These are phyloP conservation scores for Alectura lathami DNA, from an alignment of 2,113 vertebrate genomes.

Conservation along the genomic window DNA sequence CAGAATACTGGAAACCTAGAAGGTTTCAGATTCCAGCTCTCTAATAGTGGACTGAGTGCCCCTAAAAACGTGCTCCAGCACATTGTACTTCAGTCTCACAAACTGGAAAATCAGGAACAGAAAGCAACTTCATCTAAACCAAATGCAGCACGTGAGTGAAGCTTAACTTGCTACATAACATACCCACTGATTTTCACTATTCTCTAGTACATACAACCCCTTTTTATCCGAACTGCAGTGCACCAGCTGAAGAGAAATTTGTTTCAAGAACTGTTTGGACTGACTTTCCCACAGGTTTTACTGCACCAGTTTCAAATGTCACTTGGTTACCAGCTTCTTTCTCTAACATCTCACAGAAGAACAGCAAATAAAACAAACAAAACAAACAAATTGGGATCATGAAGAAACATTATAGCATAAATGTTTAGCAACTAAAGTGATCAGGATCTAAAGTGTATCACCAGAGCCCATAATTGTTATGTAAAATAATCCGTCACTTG, in stretches of 20 bases:
- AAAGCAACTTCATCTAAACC: slow-evolving; percentile 34
- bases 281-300: not conserved
- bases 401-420: not conserved
- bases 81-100: not conserved
- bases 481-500: not conserved
- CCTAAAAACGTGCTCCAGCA: not conserved
- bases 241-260: not conserved
- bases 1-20: not conserved
- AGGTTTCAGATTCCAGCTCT: not conserved
- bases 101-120: not conserved
- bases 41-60: not conserved
- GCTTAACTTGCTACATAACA: slow-evolving; percentile 32
- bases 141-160: slow-evolving; percentile 40
- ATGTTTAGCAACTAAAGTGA: not conserved
- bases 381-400: not conserved
- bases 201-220: not conserved
- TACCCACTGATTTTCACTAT: slow-evolving; percentile 37
- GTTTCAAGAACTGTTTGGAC: not conserved
- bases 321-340: not conserved
- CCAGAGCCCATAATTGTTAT: not conserved
- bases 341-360: not conserved
- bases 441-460: not conserved
- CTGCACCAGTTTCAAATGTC: not conserved
- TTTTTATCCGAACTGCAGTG: not conserved
- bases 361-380: not conserved